These are phyloP conservation scores for Cephus runcator DNA, from an alignment of 2,888 invertebrate genomes.

Conservation along the genomic window DNA sequence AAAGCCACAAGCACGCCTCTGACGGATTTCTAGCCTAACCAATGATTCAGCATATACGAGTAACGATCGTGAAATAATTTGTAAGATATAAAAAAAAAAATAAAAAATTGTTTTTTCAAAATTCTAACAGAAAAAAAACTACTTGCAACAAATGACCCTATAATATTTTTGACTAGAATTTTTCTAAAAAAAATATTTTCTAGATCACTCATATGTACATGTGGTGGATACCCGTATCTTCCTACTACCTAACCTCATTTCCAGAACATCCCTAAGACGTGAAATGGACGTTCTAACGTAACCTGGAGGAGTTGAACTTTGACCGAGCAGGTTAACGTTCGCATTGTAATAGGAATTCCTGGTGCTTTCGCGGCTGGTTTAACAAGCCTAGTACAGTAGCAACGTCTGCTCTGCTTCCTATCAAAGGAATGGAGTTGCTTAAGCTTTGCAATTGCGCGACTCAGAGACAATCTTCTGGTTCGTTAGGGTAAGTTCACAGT, in stretches of 20 bases:
- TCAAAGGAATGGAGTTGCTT: neutral
- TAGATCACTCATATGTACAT: no score
- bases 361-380: neutral
- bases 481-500: neutral
- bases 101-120: no score
- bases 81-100: no score
- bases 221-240: no score
- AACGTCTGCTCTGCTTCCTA: neutral
- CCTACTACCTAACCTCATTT: no score
- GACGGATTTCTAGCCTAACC: neutral
- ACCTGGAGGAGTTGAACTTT: neutral
- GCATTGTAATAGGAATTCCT: neutral
- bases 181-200: no score
- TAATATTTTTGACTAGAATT: no score
- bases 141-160: no score
- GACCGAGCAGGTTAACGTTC: neutral
- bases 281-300: neutral
- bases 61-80: no score
- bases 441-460: neutral
- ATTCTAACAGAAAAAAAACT: no score
- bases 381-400: neutral
- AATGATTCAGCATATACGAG: no score
- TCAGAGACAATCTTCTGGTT: neutral
- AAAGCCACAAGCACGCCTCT: neutral
- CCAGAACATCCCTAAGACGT: neutral